Base-by-base conservation (phyloP, 2,888 invertebrate genomes). In the Scaptomyza tumidula region DNA sequence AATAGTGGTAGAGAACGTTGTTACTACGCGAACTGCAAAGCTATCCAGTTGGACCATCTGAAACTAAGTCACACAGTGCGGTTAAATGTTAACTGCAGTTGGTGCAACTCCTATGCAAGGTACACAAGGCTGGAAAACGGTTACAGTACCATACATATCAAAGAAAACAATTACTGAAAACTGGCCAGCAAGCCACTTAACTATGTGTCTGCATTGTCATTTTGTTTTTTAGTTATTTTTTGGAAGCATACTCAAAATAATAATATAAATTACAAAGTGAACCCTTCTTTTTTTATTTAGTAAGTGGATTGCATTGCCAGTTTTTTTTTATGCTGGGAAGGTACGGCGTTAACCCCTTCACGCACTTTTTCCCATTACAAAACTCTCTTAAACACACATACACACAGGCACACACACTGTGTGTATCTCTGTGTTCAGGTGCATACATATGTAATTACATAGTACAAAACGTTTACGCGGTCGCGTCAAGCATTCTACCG, bases 231-330 rank as follows among this genome's bases (percentile, higher is more conserved):
- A 9, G 7, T 14, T 41, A 10, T 44, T 59, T 76, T 71, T 78
- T 35, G 27, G 37, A 71, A 41, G 48, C 63, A 62, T 70, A 59
- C 63, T 75, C 46, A 46, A 78, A 78, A 71, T 80, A 78, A 81
- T 81, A 80, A 81, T 70, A 80, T 65, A 54, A 79, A 78, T 78
- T 79, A 75, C 65, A 77, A 61, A 65, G 53, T 57, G 68, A 75
- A 69, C 78, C 78, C 78, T 71, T 77, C 3, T 2, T 44, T 35
- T 54, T 43, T 16, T n/a, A 46, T 43, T 16, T n/a, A 46, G 31
- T 54, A 75, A 74, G 58, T 75, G 55, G 55, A 58, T 62, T 48
- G 69, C 57, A 59, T 16, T 61, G 44, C 48, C 48, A 29, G 54
- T 16, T 29, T 65, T 29, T 65, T 64, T 58, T 65, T 52, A n/a